A percentile compares a stretch with the other conserved stretches of the same genome.
Conservation (phyloP, 1,140 invertebrate species). For the Eurosta solidaginis region DNA sequence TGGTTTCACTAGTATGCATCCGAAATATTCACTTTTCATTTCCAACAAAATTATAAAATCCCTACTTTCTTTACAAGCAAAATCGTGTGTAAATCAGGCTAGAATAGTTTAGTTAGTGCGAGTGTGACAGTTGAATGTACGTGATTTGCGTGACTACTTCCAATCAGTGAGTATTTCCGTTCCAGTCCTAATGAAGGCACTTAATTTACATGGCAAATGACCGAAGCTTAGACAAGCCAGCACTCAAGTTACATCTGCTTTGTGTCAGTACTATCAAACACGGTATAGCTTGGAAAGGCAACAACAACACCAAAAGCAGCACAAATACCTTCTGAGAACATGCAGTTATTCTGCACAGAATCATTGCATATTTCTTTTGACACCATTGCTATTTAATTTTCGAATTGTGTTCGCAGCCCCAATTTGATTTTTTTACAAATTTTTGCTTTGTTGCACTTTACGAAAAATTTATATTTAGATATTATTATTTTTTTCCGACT, state of each 20-base stretch:
- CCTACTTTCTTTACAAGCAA: neutral
- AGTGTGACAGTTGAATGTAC: neutral
- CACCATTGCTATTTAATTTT: neutral
- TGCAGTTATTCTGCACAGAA: neutral
- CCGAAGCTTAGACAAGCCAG: neutral
- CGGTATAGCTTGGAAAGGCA: neutral
- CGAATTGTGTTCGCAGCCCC: neutral
- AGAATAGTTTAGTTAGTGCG: neutral
- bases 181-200: neutral
- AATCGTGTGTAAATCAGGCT: neutral
- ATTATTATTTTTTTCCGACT: neutral
- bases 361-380: neutral
- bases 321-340: neutral
- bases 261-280: neutral
- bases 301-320: neutral
- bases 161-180: constrained; percentile 17
- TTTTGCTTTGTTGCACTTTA: neutral
- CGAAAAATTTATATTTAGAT: neutral
- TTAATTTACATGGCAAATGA: constrained; percentile 22
- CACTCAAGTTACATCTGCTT: neutral
- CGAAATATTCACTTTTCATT: neutral
- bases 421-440: constrained; percentile 2
- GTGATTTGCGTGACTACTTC: constrained; percentile 20
- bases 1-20: neutral
- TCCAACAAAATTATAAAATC: neutral